Evolutionary conservation across 2,797 vertebrate species (phyloP), one percentile per base, ranked within the genome.

Genomic region (Halcyon chelicuti): DNA sequence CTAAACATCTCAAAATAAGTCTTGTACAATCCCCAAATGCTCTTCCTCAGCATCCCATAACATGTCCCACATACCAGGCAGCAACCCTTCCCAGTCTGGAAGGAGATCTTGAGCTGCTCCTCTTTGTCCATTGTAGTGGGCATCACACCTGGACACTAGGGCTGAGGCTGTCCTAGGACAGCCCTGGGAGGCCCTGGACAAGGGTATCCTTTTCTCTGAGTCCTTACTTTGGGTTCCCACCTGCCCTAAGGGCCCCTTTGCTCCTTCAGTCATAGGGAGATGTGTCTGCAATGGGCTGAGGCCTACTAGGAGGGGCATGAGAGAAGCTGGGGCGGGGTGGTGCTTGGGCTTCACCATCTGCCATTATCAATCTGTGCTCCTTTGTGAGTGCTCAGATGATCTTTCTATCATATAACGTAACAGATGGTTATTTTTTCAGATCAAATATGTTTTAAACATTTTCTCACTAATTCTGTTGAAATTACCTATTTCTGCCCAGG

Each of bases 21-120:
- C 25, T 14, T 26, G 23, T 49, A 26, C 23, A 49, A 49, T 49
- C 47, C 47, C 47, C 23, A 49, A 49, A 49, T 49, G 47, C 23
- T 49, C 14, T 49, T 49, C 23, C 47, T 49, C 47, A 49, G 47
- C 25, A 49, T 49, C 23, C 47, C 47, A 14, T 26, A 71, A 28
- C 10, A 18, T 0, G 0, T 39, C 29, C 18, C 44, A 29, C 10
- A 46, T 20, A 6, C 26, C 55, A 62, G 25, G 10, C 46, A 83
- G 28, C 46, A 49, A 29, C 3, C 12, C 26, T 33, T 10, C 5
- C 2, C 3, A 9, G 11, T 72, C n/a, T 52, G 49, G 20, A 37
- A 57, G 31, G 8, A 7, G 13, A 33, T 28, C 20, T 37, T 33
- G 22, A 66, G 22, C 16, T 83, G 63, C 4, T 70, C 1, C 28